A percentile compares a stretch with the other conserved stretches of the same genome.
Conservation (phyloP, 2,113 vertebrate species). For the Cathartes aura region DNA sequence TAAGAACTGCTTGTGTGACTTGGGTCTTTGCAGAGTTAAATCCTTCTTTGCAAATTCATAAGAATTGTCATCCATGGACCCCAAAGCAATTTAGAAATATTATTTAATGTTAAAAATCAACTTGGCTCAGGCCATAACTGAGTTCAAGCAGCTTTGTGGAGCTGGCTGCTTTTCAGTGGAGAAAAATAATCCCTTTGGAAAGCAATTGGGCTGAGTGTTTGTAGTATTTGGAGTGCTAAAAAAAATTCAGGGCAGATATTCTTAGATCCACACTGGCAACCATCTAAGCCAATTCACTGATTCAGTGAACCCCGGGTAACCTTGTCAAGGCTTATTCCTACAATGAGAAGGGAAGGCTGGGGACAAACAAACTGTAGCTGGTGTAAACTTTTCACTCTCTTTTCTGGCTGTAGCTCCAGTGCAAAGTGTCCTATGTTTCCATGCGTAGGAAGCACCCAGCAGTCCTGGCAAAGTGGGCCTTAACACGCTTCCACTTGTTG, state of each 20-base stretch:
- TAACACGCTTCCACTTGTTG: not conserved
- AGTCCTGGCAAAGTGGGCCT: not conserved
- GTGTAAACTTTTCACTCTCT: not conserved
- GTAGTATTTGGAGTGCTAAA: constrained; percentile 47
- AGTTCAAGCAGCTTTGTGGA: constrained; percentile 42
- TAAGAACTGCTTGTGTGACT: not conserved
- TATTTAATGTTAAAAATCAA: constrained; percentile 49
- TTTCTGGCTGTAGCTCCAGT: not conserved
- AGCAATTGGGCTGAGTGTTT: constrained; percentile 37
- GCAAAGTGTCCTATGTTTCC: not conserved
- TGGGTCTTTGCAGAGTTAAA: constrained; percentile 9
- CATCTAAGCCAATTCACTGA: constrained; percentile 22
- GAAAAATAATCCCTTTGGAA: constrained; percentile 62
- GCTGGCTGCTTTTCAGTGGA: constrained; percentile 34
- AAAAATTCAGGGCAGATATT: constrained; percentile 49
- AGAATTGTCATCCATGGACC: not conserved
- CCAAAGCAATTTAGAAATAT: constrained; percentile 29
- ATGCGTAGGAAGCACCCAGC: not conserved
- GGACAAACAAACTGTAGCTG: not conserved
- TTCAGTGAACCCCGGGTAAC: not conserved
- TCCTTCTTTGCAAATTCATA: not conserved
- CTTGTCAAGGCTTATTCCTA: not conserved
- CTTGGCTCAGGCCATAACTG: constrained; percentile 15
- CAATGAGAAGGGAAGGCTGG: not conserved
- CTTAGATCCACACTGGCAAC: constrained; percentile 13